Percentiles rank a stretch among this genome's conserved stretches.
These are phyloP conservation scores for Lasius platythorax DNA, from an alignment of 2,888 invertebrate genomes.

Conservation along the genomic window DNA sequence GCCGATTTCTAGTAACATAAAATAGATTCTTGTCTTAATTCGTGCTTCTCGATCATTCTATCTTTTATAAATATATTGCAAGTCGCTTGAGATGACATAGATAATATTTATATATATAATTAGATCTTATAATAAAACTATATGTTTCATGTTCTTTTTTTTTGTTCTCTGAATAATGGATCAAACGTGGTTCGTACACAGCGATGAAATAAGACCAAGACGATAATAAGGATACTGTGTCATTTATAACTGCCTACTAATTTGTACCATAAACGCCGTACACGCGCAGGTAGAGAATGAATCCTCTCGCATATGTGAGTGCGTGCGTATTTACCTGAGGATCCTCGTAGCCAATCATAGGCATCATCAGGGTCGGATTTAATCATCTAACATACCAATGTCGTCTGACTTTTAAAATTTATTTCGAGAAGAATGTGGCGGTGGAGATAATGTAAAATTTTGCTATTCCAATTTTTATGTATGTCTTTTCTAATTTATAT, in stretches of 20 bases:
- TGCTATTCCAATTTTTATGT: background rate
- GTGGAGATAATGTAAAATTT: background rate
- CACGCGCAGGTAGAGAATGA: constrained; percentile 69
- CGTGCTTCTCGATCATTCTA: background rate
- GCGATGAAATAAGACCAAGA: constrained; percentile 71
- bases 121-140: constrained; percentile 42
- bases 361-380: constrained; percentile 72
- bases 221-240: constrained; percentile 76
- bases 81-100: background rate
- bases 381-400: constrained; percentile 5
- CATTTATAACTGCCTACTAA: constrained; percentile 84
- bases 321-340: constrained; percentile 72
- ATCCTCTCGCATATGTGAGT: constrained; percentile 54
- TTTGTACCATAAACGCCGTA: constrained; percentile 79
- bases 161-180: constrained; percentile 43
- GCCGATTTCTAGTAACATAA: background rate
- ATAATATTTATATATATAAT: constrained; percentile 39
- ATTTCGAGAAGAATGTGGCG: background rate
- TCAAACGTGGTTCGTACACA: constrained; percentile 54
- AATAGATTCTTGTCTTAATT: background rate
- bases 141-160: constrained; percentile 33
- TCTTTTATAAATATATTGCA: background rate
- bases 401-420: background rate
- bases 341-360: constrained; percentile 65
- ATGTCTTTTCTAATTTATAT: background rate